A percentile compares a stretch with the other conserved stretches of the same genome.
Conservation (phyloP, 2,888 invertebrate species). For the Nephrotoma guestfalica region DNA sequence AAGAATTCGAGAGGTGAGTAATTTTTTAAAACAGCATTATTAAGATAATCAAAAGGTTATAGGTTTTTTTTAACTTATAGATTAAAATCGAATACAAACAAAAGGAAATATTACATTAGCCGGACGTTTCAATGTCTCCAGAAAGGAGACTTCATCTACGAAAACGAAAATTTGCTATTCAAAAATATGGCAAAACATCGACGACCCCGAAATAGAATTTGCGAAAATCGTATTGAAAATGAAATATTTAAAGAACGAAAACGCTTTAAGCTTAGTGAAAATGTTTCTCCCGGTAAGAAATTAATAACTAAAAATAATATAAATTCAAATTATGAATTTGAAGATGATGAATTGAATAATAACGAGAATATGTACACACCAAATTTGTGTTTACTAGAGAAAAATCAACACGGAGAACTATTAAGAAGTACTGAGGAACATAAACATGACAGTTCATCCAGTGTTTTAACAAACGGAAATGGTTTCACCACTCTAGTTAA, state of each 20-base stretch:
- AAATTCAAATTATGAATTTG: not conserved
- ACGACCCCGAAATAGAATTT: not conserved
- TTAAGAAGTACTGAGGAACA: not conserved
- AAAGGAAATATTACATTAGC: not conserved
- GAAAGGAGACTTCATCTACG: not conserved
- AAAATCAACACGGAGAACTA: not conserved
- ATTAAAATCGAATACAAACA: too few relatives aligned
- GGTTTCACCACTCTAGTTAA: not conserved
- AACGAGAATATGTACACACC: not conserved
- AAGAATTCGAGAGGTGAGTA: not conserved
- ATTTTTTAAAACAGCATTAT: too few relatives aligned
- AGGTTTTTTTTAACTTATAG: too few relatives aligned
- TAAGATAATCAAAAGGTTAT: too few relatives aligned
- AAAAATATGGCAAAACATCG: not conserved
- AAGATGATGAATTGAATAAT: not conserved
- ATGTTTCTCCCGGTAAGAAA: not conserved
- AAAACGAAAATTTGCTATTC: not conserved
- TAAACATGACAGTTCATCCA: not conserved
- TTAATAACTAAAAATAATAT: not conserved
- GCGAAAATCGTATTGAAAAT: not conserved
- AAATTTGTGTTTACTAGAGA: not conserved
- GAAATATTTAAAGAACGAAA: not conserved
- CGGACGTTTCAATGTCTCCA: not conserved
- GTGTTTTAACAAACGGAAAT: not conserved
- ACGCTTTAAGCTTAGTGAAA: not conserved